Conservation (phyloP, 2,888 invertebrate genomes). For the Rhagium mordax region DNA sequence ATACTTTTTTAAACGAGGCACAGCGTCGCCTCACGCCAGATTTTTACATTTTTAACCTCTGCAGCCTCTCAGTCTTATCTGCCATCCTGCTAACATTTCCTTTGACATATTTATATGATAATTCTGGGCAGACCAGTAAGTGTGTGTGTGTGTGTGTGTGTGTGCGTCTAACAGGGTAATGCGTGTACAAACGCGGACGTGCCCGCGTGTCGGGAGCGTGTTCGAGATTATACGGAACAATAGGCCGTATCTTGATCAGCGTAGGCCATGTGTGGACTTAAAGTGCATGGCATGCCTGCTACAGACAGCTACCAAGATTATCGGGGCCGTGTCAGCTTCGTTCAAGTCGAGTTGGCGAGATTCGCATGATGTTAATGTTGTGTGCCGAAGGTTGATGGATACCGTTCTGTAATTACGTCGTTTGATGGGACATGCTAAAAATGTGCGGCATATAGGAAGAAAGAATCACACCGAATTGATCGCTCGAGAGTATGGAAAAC, state of each 20-base stretch:
- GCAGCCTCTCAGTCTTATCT: conserved; percentile 39
- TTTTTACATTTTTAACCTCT: not conserved
- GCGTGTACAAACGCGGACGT: conserved; percentile 45
- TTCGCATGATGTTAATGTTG: conserved; percentile 24
- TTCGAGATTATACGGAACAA: conserved; percentile 67
- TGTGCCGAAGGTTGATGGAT: conserved; percentile 5
- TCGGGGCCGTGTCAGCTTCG: conserved; percentile 20
- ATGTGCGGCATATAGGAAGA: too few relatives aligned
- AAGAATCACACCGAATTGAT: too few relatives aligned
- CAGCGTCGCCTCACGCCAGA: too few relatives aligned
- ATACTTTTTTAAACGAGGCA: too few relatives aligned
- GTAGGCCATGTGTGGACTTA: conserved; percentile 54
- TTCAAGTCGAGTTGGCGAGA: not conserved
- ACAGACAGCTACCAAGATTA: conserved; percentile 48
- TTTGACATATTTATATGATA: conserved; percentile 62
- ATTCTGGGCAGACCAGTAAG: conserved; percentile 49
- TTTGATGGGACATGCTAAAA: not conserved
- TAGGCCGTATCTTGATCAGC: conserved; percentile 64
- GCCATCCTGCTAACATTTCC: conserved; percentile 43
- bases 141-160: conserved; percentile 44
- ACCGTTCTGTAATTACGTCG: not conserved
- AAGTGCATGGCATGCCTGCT: conserved; percentile 46
- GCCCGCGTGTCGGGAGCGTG: conserved; percentile 61
- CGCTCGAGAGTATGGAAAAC: too few relatives aligned
- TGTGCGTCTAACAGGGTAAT: conserved; percentile 52